Evolutionary conservation across 2,888 invertebrate species (phyloP), one percentile per base, ranked within the genome.

Genomic region (Orthonychiurus folsomi): DNA sequence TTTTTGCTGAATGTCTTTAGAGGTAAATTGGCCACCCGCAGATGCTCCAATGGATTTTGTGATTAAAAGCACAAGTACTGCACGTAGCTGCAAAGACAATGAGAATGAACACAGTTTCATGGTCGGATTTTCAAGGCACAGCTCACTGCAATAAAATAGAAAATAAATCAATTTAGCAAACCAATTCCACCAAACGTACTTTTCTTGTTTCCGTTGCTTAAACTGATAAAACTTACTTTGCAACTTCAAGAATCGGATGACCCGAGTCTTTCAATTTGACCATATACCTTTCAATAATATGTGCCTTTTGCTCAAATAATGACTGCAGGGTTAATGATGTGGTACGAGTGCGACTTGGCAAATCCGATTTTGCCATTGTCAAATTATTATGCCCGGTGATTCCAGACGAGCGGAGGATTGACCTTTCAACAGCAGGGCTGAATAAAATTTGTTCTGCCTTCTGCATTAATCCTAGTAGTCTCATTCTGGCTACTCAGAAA

Each of bases 51-150:
- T 63, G 3, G 63, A 50, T 27, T 65, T 66, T 20, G 68, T 53
- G 21, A 68, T 65, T 27, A 68, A 48, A 48, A 68, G 5, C 18
- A 68, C 64, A 47, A 66, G 59, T 61, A 68, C 56, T 47, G 68
- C 56, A 59, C 63, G 47, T 56, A 65, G 53, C 59, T 65, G 60
- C 54, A 62, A 21, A 52, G 60, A 21, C 60, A 55, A 15, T 12
- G 61, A 56, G 20, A 52, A 20, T 23, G 52, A 52, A 52, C 21
- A 3, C 52, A 52, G 5, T n/a, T 48, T 52, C 37, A 15, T 5
- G 15, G 37, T 37, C 5, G 52, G n/a, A 23, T n/a, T 52, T 52
- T 52, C 21, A 9, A 20, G 21, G 52, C 24, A 52, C 21, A 52
- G 20, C 12, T 52, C 52, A 20, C 52, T 52, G 24, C 5, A 52